Evolutionary conservation across 2,888 invertebrate genomes (phyloP).

Genomic region (Cremastobaeus sp.): DNA sequence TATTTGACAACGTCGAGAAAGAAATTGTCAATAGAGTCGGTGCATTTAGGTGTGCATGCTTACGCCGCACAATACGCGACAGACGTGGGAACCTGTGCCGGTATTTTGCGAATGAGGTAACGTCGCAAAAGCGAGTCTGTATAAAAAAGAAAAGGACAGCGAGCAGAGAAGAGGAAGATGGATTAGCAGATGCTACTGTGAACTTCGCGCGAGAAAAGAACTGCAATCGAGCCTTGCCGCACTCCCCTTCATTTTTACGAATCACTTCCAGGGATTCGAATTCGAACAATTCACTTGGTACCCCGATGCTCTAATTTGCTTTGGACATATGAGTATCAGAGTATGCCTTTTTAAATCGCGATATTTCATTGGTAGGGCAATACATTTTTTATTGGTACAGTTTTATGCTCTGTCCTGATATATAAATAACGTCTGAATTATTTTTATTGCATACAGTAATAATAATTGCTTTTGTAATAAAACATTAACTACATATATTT

Average conservation of each 20-base stretch:
- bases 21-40: slow-evolving; percentile 21
- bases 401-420: no score
- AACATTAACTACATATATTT: no score
- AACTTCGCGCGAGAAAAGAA: slow-evolving; percentile 60
- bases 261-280: slow-evolving; percentile 68
- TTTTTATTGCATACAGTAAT: no score
- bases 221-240: slow-evolving; percentile 51
- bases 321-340: slow-evolving; percentile 30
- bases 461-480: no score
- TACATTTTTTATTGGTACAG: no score
- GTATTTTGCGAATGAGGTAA: slow-evolving; percentile 54
- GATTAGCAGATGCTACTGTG: slow-evolving; percentile 61
- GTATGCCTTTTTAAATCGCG: slow-evolving; percentile 3
- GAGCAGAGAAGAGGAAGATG: slow-evolving; percentile 30
- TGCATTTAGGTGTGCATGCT: slow-evolving; percentile 45
- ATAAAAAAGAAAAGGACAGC: slow-evolving; percentile 28
- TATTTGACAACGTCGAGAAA: slow-evolving; percentile 37
- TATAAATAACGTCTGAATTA: no score
- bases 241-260: slow-evolving; percentile 60
- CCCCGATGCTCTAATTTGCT: slow-evolving; percentile 67
- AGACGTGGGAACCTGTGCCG: slow-evolving; percentile 65
- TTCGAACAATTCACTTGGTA: slow-evolving; percentile 66
- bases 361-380: neutral
- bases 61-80: slow-evolving; percentile 47
- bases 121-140: slow-evolving; percentile 12